phyloP scores from a whole-genome alignment of 2,113 vertebrate species.

The Galbula dea region DNA sequence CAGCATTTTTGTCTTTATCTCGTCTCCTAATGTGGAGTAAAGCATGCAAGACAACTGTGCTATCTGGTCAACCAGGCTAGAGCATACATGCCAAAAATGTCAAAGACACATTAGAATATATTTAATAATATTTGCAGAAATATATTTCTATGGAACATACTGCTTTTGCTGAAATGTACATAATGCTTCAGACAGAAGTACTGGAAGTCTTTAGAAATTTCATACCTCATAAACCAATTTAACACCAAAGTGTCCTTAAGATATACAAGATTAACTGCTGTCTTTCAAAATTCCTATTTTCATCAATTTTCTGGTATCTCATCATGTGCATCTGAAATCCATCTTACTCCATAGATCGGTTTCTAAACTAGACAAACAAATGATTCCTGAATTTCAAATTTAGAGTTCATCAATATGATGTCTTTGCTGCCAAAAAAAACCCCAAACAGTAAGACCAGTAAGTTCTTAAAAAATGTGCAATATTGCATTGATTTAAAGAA shows the following conservation, averaged over 20 bases:
- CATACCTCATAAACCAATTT: background rate
- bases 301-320: background rate
- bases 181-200: background rate
- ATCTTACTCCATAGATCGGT: background rate
- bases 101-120: background rate
- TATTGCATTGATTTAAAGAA: rapidly evolving
- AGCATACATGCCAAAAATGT: background rate
- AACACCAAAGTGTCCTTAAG: background rate
- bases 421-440: background rate
- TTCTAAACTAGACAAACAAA: background rate
- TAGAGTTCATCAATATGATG: background rate
- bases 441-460: background rate
- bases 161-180: background rate
- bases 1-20: background rate
- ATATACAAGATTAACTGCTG: background rate
- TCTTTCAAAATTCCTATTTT: background rate
- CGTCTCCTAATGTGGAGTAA: background rate
- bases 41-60: rapidly evolving
- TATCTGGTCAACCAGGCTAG: background rate
- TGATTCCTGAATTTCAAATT: background rate
- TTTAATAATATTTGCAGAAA: background rate
- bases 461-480: background rate
- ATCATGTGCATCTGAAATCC: background rate
- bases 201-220: background rate
- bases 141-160: background rate